These are phyloP conservation scores for Myrmecophaga tridactyla DNA, from an alignment of 2,113 vertebrate genomes.

Conservation along the genomic window DNA sequence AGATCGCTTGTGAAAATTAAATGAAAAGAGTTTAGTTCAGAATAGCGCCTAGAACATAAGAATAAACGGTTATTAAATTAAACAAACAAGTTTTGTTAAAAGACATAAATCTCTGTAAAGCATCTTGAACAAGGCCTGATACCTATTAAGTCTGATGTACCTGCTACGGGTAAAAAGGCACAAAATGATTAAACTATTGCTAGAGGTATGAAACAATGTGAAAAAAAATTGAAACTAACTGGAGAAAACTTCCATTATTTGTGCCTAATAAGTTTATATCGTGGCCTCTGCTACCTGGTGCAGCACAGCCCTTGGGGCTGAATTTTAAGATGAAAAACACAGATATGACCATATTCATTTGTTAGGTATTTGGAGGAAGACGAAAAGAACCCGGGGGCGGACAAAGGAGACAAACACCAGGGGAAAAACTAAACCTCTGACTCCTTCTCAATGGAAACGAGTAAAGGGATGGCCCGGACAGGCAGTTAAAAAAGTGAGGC, in stretches of 20 bases:
- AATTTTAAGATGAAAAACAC: not conserved
- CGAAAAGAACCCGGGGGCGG: fast-evolving
- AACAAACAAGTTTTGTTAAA: not conserved
- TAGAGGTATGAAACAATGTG: not conserved
- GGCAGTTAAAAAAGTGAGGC: fast-evolving
- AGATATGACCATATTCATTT: fast-evolving
- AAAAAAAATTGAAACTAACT: fast-evolving
- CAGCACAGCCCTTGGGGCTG: not conserved
- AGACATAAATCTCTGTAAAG: fast-evolving
- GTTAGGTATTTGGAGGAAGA: not conserved
- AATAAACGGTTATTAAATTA: too few species aligned
- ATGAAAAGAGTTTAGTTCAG: not conserved
- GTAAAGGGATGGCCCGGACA: fast-evolving
- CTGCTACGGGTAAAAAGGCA: not conserved
- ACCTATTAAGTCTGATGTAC: not conserved
- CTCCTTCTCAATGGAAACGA: fast-evolving
- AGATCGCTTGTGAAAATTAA: too few species aligned
- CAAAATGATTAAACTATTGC: not conserved
- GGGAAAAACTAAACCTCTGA: fast-evolving
- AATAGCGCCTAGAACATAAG: not conserved
- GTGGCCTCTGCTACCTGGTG: not conserved
- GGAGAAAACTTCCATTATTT: too few species aligned
- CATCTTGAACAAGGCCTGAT: not conserved
- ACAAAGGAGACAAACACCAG: fast-evolving
- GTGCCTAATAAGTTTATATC: not conserved